Conservation (phyloP, 1,140 invertebrate genomes). For the Rhynchophorus ferrugineus region DNA sequence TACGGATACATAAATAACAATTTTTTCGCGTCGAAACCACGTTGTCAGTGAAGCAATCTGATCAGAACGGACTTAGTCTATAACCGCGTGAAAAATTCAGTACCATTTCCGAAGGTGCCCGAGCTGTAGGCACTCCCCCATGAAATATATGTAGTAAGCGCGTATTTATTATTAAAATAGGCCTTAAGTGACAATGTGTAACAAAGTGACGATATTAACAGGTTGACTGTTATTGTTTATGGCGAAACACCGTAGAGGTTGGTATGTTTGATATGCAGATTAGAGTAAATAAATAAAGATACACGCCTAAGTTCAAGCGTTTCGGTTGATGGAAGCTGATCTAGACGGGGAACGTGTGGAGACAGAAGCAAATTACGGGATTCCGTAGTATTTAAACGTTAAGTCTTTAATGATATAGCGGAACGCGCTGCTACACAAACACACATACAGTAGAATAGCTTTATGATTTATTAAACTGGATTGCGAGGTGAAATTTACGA, state of each 20-base stretch:
- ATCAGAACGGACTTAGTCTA: background rate
- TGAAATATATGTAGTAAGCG: background rate
- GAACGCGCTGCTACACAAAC: too few relatives aligned
- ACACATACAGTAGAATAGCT: too few relatives aligned
- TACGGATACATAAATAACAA: too few relatives aligned
- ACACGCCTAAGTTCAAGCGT: background rate
- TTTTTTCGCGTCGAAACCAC: too few relatives aligned
- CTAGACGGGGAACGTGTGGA: background rate
- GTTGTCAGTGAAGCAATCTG: too few relatives aligned
- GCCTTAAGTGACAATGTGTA: slow-evolving; percentile 7
- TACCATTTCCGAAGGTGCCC: background rate
- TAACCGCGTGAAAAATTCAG: background rate
- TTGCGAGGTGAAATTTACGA: too few relatives aligned
- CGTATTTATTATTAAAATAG: slow-evolving; percentile 15
- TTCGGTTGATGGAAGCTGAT: background rate
- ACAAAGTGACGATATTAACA: slow-evolving; percentile 5
- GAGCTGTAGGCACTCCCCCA: background rate
- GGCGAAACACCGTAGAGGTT: slow-evolving; percentile 4
- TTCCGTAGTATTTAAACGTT: too few relatives aligned
- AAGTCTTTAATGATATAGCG: too few relatives aligned
- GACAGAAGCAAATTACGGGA: too few relatives aligned
- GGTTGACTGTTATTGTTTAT: slow-evolving; percentile 10
- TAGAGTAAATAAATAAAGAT: background rate
- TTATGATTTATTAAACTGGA: too few relatives aligned
- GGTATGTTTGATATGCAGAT: slow-evolving; percentile 13